Conservation (phyloP, 2,888 invertebrate species). For the Morpho deidamia region DNA sequence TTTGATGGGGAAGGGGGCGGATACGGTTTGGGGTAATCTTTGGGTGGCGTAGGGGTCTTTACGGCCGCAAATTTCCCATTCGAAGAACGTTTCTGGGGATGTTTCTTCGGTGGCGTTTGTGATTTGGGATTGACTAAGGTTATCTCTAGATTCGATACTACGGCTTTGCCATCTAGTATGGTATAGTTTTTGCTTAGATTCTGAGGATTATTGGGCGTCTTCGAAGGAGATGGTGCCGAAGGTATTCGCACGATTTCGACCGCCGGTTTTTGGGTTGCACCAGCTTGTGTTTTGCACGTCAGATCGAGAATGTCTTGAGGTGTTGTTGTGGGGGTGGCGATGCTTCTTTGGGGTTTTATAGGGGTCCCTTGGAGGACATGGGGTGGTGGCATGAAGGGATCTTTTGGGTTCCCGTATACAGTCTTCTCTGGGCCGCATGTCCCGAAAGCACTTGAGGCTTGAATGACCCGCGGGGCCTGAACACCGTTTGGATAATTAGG, state of each 20-base stretch:
- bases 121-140: slow-evolving; percentile 80
- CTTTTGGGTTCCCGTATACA: slow-evolving; percentile 86
- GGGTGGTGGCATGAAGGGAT: slow-evolving; percentile 78
- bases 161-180: slow-evolving; percentile 55
- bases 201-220: slow-evolving; percentile 51
- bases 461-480: slow-evolving; percentile 74
- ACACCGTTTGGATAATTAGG: slow-evolving; percentile 48
- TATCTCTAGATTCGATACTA: slow-evolving; percentile 83
- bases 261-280: slow-evolving; percentile 43
- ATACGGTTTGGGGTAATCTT: slow-evolving; percentile 41
- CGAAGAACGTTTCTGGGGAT: slow-evolving; percentile 70
- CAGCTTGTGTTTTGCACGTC: slow-evolving; percentile 70
- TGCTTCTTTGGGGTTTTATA: slow-evolving; percentile 43
- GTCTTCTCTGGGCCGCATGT: slow-evolving; percentile 77
- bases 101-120: slow-evolving; percentile 45
- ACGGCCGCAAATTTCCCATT: slow-evolving; percentile 76
- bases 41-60: slow-evolving; percentile 63
- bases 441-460: slow-evolving; percentile 82
- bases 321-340: slow-evolving; percentile 36
- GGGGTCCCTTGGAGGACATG: slow-evolving; percentile 68
- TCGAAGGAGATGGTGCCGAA: slow-evolving; percentile 52
- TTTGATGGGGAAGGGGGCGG: slow-evolving; percentile 31
- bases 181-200: slow-evolving; percentile 70
- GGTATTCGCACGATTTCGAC: slow-evolving; percentile 80
- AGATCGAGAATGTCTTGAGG: slow-evolving; percentile 81